Evolutionary conservation across 2,797 vertebrate species (phyloP).

Genomic region (Paedocypris micromegethes): DNA sequence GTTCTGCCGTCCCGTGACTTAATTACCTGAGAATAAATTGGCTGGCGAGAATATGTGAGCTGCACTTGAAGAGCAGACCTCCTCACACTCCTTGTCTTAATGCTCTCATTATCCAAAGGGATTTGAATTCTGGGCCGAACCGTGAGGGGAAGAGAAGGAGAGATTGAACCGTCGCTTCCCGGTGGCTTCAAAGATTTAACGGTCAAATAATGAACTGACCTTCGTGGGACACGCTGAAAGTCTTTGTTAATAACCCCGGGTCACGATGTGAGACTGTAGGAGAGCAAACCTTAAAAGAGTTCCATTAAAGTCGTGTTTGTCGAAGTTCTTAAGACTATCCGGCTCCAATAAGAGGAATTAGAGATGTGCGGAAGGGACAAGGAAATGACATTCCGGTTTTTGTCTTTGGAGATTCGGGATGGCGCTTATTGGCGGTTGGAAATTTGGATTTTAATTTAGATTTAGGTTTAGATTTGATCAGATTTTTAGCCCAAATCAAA

Average conservation of each 20-base stretch:
- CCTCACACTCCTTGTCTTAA: conserved; percentile 53
- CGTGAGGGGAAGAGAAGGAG: conserved; percentile 8
- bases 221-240: conserved; percentile 41
- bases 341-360: no score
- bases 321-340: no score
- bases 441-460: no score
- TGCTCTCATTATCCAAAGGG: conserved; percentile 55
- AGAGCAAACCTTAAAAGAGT: not conserved
- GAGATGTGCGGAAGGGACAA: no score
- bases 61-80: conserved; percentile 58
- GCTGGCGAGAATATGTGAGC: conserved; percentile 51
- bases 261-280: conserved; percentile 33
- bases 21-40: conserved; percentile 61
- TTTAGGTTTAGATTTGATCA: no score
- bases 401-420: no score
- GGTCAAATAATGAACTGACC: conserved; percentile 45
- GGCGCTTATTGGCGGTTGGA: no score
- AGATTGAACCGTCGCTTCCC: conserved; percentile 33
- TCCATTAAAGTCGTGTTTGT: no score
- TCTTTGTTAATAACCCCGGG: conserved; percentile 42
- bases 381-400: no score
- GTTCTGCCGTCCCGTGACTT: conserved; percentile 45
- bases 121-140: conserved; percentile 52
- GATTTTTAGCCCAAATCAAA: conserved; percentile 28
- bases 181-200: conserved; percentile 42